Percentiles rank a stretch among this genome's conserved stretches.
Evolutionary conservation across 2,797 vertebrate species (phyloP).

Genomic region (Sebastes trivittatus): DNA sequence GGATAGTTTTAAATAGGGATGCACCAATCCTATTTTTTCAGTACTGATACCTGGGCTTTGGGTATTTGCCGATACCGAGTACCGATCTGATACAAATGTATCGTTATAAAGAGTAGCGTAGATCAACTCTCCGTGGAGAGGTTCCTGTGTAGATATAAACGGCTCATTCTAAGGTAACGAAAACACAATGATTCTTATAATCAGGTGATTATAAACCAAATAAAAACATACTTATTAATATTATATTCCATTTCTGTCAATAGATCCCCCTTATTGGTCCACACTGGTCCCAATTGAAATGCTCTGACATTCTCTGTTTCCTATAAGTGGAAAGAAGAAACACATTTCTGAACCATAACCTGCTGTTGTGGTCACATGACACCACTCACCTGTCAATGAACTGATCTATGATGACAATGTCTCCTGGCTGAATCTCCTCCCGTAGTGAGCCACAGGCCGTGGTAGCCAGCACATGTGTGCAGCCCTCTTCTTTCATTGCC

Average conservation of each 20-base stretch:
- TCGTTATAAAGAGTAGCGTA: too few relatives aligned
- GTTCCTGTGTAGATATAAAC: too few relatives aligned
- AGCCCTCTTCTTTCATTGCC: conserved; percentile 93
- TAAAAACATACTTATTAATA: too few relatives aligned
- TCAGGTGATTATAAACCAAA: rapidly evolving
- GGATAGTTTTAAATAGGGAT: neutral
- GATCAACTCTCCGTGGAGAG: too few relatives aligned
- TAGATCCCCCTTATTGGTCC: too few relatives aligned
- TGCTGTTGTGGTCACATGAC: neutral
- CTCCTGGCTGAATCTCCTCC: conserved; percentile 95
- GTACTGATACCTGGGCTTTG: too few relatives aligned
- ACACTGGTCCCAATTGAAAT: neutral
- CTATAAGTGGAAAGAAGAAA: neutral
- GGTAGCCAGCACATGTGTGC: conserved; percentile 91
- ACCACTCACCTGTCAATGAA: conserved; percentile 92
- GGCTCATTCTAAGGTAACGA: too few relatives aligned
- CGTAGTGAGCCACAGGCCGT: conserved; percentile 95
- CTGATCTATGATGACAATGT: conserved; percentile 94
- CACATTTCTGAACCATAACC: neutral
- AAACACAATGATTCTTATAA: too few relatives aligned
- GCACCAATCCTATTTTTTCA: too few relatives aligned
- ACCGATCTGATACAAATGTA: too few relatives aligned
- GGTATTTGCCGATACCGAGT: too few relatives aligned
- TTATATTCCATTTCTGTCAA: too few relatives aligned
- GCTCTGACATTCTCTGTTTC: neutral